Evolutionary conservation across 2,113 vertebrate genomes (phyloP).

Genomic region (Dasypus novemcinctus): DNA sequence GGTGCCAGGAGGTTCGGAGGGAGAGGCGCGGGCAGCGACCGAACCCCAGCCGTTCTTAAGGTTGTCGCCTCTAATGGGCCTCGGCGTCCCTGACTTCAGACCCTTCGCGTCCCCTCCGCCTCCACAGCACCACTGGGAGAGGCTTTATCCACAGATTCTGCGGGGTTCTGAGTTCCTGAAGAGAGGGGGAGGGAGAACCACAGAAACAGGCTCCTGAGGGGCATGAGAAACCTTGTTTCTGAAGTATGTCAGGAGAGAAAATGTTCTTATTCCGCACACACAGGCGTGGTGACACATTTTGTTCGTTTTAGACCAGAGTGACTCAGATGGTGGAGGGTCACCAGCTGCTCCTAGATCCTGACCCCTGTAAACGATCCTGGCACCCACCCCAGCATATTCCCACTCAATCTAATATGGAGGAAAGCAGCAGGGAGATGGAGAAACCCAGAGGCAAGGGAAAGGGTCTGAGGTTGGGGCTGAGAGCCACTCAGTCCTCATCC

Average conservation of each 20-base stretch:
- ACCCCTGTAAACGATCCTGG: neutral
- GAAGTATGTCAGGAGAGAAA: conserved; percentile 50
- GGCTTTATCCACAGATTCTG: neutral
- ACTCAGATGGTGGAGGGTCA: conserved; percentile 13
- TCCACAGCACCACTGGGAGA: neutral
- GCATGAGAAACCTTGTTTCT: conserved; percentile 39
- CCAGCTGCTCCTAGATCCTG: neutral
- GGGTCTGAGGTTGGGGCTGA: neutral
- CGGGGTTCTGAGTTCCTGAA: neutral
- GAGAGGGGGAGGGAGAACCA: neutral
- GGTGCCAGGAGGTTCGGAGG: neutral
- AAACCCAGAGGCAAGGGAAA: neutral
- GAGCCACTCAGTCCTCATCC: neutral
- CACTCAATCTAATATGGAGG: neutral
- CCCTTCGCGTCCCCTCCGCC: neutral
- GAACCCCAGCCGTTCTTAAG: neutral
- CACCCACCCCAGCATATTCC: neutral
- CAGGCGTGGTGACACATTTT: conserved; percentile 28
- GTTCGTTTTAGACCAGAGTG: neutral
- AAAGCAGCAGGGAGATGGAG: neutral
- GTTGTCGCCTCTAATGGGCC: neutral
- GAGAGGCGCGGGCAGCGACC: too few relatives aligned
- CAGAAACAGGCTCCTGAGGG: conserved; percentile 7
- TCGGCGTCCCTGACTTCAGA: neutral
- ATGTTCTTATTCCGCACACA: neutral